These are phyloP conservation scores for Pelodiscus sinensis DNA, from an alignment of 2,113 vertebrate species.

Conservation along the genomic window DNA sequence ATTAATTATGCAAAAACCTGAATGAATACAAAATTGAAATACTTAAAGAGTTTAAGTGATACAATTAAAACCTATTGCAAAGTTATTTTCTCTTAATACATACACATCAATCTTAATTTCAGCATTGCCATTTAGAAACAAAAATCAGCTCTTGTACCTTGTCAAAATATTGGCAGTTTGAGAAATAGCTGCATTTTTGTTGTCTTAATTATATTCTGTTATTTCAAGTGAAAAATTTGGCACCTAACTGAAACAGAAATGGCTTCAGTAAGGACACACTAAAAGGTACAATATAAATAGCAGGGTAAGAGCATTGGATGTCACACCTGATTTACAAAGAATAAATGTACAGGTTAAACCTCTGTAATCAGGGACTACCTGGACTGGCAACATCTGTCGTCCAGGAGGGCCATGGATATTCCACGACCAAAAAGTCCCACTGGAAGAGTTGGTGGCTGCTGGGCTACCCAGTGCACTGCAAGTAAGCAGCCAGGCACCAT, in stretches of 20 bases:
- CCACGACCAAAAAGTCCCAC: too few relatives aligned
- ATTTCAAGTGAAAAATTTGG: neutral
- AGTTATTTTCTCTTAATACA: conserved; percentile 62
- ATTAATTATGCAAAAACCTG: conserved; percentile 74
- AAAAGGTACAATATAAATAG: neutral
- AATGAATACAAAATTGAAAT: conserved; percentile 69
- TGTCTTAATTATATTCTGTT: neutral
- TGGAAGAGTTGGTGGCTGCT: too few relatives aligned
- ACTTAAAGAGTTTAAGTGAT: conserved; percentile 67
- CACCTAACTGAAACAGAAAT: neutral
- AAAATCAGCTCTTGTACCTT: conserved; percentile 21
- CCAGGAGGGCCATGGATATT: too few relatives aligned
- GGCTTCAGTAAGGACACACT: neutral
- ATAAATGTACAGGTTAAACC: neutral
- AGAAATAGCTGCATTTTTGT: neutral
- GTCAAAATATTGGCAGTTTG: conserved; percentile 37
- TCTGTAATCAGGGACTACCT: too few relatives aligned
- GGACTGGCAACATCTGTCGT: too few relatives aligned
- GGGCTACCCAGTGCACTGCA: too few relatives aligned
- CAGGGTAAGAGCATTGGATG: neutral
- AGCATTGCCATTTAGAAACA: conserved; percentile 19
- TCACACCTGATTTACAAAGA: neutral
- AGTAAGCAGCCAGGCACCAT: too few relatives aligned
- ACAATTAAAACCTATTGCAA: conserved; percentile 66
- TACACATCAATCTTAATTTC: conserved; percentile 62